Evolutionary conservation across 2,113 vertebrate genomes (phyloP).

Genomic region (Enhydra lutris): DNA sequence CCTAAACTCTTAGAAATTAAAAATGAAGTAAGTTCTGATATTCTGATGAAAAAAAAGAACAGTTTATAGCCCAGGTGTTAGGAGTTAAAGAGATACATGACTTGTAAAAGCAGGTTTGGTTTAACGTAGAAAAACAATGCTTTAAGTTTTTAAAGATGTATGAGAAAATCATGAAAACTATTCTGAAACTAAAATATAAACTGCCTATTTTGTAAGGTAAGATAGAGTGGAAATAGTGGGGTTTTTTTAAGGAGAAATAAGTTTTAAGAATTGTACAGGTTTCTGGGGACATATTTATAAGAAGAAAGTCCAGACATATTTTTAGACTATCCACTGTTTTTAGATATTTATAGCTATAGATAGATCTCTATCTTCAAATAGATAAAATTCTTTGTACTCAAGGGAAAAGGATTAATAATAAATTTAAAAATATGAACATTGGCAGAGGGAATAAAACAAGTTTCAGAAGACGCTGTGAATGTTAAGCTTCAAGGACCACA

Average conservation of each 20-base stretch:
- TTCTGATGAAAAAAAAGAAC: not conserved
- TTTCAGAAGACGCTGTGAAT: not conserved
- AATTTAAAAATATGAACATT: not conserved
- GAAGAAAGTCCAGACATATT: not conserved
- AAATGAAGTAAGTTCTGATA: slow-evolving; percentile 32
- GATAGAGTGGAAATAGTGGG: not conserved
- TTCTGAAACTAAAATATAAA: not conserved
- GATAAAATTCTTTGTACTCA: not conserved
- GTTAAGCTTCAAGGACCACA: not conserved
- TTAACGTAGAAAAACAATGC: not conserved
- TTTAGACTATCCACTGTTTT: not conserved
- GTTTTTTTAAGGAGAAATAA: not conserved
- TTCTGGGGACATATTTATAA: not conserved
- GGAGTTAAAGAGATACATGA: not conserved
- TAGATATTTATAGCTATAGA: not conserved
- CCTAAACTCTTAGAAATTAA: not conserved
- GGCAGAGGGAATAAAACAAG: not conserved
- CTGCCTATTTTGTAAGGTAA: not conserved
- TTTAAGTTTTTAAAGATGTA: not conserved
- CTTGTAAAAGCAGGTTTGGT: not conserved
- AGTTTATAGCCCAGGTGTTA: not conserved
- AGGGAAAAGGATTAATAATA: not conserved
- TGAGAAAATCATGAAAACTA: not conserved
- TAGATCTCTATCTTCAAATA: not conserved
- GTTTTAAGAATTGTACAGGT: not conserved